These are phyloP conservation scores for Actenoides lindsayi DNA, from an alignment of 2,113 vertebrate species.

Conservation along the genomic window DNA sequence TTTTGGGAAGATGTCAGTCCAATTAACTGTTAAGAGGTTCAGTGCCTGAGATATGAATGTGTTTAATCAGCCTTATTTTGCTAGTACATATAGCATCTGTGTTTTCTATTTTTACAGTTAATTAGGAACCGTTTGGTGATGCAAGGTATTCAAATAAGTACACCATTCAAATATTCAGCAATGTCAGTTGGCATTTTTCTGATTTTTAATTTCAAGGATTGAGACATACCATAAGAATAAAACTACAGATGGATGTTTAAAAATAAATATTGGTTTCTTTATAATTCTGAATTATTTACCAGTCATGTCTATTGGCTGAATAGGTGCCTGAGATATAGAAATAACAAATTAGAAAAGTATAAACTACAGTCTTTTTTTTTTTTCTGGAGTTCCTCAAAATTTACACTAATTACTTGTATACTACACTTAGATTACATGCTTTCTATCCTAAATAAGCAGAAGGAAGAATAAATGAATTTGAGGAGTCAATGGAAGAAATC, in stretches of 20 bases:
- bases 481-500: background rate
- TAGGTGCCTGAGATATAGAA: background rate
- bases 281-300: background rate
- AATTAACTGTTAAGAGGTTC: conserved; percentile 20
- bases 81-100: background rate
- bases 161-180: background rate
- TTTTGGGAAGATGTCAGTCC: conserved; percentile 22
- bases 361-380: background rate
- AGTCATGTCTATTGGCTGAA: background rate
- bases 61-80: conserved; percentile 31
- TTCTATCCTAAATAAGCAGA: background rate
- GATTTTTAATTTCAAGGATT: background rate
- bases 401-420: background rate
- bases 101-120: conserved; percentile 36
- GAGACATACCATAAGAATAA: background rate
- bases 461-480: background rate
- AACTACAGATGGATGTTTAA: background rate
- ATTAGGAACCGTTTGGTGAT: background rate
- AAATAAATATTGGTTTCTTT: background rate
- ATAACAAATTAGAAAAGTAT: background rate
- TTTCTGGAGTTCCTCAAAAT: background rate
- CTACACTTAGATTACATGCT: background rate
- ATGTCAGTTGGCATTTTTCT: background rate
- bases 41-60: background rate
- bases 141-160: background rate